Evolutionary conservation across 2,888 invertebrate genomes (phyloP), one percentile per base, ranked within the genome.

Genomic region (Pyrocoelia pectoralis): DNA sequence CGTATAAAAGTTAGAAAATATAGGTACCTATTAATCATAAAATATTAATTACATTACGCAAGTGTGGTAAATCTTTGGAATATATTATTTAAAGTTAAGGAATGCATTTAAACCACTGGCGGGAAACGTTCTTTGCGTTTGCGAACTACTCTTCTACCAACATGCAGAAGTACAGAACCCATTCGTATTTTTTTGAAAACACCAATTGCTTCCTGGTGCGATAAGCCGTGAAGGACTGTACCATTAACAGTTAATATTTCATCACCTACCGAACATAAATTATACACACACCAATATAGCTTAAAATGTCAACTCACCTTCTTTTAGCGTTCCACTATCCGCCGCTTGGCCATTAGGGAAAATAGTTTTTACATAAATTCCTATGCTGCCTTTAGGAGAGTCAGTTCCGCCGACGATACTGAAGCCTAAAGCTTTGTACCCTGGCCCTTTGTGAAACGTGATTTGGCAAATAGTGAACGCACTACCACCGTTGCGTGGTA

Each of bases 201-300:
- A 72, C 90, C 87, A 78, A 97, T 94, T 53, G 95, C 96, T 83
- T 97, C 95, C 72, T 91, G 89, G 83, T 97, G 94, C 64, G 94
- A 93, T 79, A 93, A 85, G 60, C 94, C 94, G 79, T 92, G 89
- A 72, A 96, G 88, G 29, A 89, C 86, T 77, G 88, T 88, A 69
- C 92, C 92, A 82, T 97, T 97, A 56, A 97, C 91, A 73, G 92
- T 91, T 77, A 95, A 84, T 75, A 97, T 94, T 85, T 96, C 94
- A 83, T 97, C 97, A 77, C 93, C 93, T 90, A 82, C 14, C 85
- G 85, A 72, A 70, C 68, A 64, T 70, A 68, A 15, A 6, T 6
- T 43, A 40, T n/a, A 6, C 5, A 40, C n/a, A 43, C 13, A 43
- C 12, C 13, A 15, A 43, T 48, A 5, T 14, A 18, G 1, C 10